Percentiles rank a stretch among this genome's conserved stretches.
phyloP scores from a whole-genome alignment of 2,797 vertebrate genomes.

The Spizella passerina region DNA sequence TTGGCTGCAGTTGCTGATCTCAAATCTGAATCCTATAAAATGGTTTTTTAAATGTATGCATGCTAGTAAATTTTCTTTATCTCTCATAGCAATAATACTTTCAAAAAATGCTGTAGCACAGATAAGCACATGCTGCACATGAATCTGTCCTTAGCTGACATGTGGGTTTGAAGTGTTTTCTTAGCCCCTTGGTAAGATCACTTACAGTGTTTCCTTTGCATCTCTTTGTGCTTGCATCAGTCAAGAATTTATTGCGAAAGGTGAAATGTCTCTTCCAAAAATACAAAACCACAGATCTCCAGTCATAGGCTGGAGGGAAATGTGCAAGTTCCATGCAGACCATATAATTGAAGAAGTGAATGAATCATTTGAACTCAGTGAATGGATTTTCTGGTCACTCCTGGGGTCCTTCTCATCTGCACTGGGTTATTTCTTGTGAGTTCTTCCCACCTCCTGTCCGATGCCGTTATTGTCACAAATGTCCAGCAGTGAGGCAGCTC shows the following conservation, averaged over 20 bases:
- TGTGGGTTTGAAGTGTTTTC: slow-evolving; percentile 11
- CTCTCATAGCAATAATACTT: background rate
- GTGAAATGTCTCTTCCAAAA: slow-evolving; percentile 12
- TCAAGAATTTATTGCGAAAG: background rate
- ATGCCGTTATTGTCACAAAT: rapidly evolving
- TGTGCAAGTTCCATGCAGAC: background rate
- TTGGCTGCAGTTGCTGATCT: slow-evolving; percentile 3
- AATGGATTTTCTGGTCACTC: background rate
- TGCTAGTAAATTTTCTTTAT: slow-evolving; percentile 18
- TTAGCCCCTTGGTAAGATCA: background rate
- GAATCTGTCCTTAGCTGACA: slow-evolving; percentile 55
- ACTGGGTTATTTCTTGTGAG: background rate
- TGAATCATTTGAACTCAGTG: background rate
- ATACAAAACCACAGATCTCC: background rate
- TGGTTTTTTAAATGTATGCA: background rate
- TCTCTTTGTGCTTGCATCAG: background rate
- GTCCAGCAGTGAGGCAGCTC: background rate
- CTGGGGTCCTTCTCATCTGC: background rate
- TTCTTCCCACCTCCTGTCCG: background rate
- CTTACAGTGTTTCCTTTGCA: slow-evolving; percentile 3
- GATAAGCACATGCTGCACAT: slow-evolving; percentile 21
- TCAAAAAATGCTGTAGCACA: background rate
- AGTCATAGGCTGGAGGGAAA: background rate
- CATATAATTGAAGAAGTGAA: background rate
- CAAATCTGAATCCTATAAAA: slow-evolving; percentile 8